Base-by-base conservation (phyloP, 1,140 invertebrate species). In the Diorhabda carinulata region DNA sequence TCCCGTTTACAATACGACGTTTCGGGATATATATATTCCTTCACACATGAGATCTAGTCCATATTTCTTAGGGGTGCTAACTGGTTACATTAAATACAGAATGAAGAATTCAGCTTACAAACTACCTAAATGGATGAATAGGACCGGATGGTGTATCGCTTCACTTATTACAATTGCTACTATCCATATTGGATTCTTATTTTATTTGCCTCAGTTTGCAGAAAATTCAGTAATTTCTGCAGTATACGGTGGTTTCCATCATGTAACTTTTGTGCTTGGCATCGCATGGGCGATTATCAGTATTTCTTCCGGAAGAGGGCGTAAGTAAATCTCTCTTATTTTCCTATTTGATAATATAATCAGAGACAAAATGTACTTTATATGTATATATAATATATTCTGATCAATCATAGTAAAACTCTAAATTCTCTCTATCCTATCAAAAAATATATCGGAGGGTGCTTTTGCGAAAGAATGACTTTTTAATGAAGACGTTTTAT, bases 221-320 rank as follows among this genome's bases (percentile, higher is more conserved):
- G 87, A 87, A 68, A 85, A 83, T 47, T 72, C 78, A 3, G 72
- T 88, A 3, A 86, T 88, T 71, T 86, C 88, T 0, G 87, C 88
- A 2, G 75, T 88, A 0, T 91, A 89, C 74, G 86, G 87, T 56
- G 86, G 87, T 0, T 72, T 90, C 2, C 88, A 90, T 76, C 85
- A 87, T 69, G 82, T 86, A 3, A 83, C 86, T 0, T 91, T 89
- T 89, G 85, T 87, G 52, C 78, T 87, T n/a, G 84, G 86, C 2
- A 88, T 87, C 47, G 86, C 87, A 0, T 92, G 90, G 90, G 81
- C 90, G 44, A 83, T 92, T 4, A 83, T 91, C 71, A 89, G 59
- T 8, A 44, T 73, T n/a, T 70, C 71, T 7, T 67, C 69, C 45
- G 73, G 74, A 52, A 60, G 73, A 62, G 71, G 71, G 67, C 65